Conservation (phyloP, 2,888 invertebrate genomes). For the Troilus luridus region DNA sequence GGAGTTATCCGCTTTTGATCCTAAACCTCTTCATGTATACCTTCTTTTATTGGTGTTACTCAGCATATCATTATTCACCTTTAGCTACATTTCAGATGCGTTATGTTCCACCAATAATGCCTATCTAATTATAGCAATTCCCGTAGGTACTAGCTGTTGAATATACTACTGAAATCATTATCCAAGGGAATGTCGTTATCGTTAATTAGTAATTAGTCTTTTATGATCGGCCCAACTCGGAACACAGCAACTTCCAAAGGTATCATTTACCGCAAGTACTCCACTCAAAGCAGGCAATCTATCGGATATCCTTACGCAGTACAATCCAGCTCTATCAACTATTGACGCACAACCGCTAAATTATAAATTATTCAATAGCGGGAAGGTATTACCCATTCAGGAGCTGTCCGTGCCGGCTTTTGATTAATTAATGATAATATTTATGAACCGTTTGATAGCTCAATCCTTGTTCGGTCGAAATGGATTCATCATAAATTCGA, state of each 20-base stretch:
- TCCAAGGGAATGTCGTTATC: neutral
- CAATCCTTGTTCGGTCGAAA: conserved; percentile 21
- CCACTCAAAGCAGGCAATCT: neutral
- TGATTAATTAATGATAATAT: conserved; percentile 45
- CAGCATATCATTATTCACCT: neutral
- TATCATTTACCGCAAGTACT: neutral
- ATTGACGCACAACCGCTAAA: conserved; percentile 8
- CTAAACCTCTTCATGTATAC: too few species aligned
- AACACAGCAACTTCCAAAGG: neutral
- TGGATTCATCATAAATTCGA: conserved; percentile 30
- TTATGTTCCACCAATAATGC: neutral
- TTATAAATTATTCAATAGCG: conserved; percentile 18
- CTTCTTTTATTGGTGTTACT: too few species aligned
- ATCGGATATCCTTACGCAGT: conserved; percentile 9
- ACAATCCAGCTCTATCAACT: neutral
- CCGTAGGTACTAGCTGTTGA: neutral
- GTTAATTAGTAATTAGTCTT: neutral
- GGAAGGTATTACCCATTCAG: neutral
- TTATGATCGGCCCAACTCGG: neutral
- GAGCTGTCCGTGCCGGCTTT: neutral
- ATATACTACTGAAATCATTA: neutral
- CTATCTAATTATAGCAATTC: neutral
- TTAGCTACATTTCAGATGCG: too few species aligned
- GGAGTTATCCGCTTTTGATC: too few species aligned
- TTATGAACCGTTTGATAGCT: conserved; percentile 38